Base-by-base conservation (phyloP, 2,888 invertebrate genomes). In the Polymixis flavicincta region DNA sequence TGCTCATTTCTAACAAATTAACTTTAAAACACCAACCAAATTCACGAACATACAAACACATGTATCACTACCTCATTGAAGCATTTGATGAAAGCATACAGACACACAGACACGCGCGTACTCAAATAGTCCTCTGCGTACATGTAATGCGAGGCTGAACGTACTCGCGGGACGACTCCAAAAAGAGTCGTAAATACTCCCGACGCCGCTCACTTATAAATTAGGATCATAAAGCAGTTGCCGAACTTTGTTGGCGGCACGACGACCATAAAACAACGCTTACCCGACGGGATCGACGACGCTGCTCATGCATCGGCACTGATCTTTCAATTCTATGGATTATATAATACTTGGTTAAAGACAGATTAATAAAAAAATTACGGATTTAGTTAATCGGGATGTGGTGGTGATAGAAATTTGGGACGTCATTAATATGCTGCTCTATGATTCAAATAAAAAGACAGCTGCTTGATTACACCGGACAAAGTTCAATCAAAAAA, bases 191-290 rank as follows among this genome's bases (percentile, higher is more conserved):
- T 94, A 94, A 94, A 94, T 94, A 94, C 94, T 92, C 92, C 90
- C 94, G 94, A 91, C 95, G 92, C 93, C 94, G 95, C 95, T 95
- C 94, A 96, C 96, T 96, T 96, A 96, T 96, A 96, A 96, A 96
- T 96, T 96, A 96, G 96, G 95, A 95, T 95, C 96, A 96, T 96
- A 96, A 96, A 96, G 94, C 95, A 95, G 95, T 95, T 95, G 94
- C 93, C 94, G 93, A 96, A 96, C 93, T 96, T 96, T 95, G 95
- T 94, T 94, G 93, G 95, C 93, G 93, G 93, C 95, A 93, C 94
- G 94, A 93, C 94, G 95, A 92, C 92, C 95, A 94, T 96, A 96
- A 96, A 96, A 95, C 94, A 95, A 92, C 92, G 94, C 94, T 94
- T 94, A 93, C 93, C 90, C 92, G 80, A 88, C 90, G 92, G 94